These are phyloP conservation scores for Timandra comae DNA, from an alignment of 2,888 invertebrate species.

Conservation along the genomic window DNA sequence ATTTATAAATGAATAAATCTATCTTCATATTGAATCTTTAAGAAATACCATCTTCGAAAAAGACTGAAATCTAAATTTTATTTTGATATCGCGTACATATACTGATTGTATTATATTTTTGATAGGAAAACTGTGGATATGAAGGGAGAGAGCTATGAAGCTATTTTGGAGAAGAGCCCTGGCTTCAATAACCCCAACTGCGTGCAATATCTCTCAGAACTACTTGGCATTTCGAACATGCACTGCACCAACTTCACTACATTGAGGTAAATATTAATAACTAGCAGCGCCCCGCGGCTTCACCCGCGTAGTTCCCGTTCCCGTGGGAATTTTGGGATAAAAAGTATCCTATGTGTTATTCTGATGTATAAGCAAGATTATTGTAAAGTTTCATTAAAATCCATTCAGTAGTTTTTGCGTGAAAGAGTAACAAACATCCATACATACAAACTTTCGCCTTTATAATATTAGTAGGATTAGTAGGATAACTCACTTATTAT, in stretches of 20 bases:
- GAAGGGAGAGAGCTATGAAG: constrained; percentile 87
- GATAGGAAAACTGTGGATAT: constrained; percentile 86
- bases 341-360: too few species aligned
- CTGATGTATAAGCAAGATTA: too few species aligned
- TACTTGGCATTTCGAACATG: constrained; percentile 83
- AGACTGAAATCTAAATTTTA: constrained; percentile 33
- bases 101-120: constrained; percentile 34
- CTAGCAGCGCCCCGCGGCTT: too few species aligned
- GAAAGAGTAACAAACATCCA: too few species aligned
- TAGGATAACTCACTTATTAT: too few species aligned
- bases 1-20: constrained; percentile 11
- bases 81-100: constrained; percentile 23
- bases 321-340: too few species aligned
- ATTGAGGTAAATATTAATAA: constrained; percentile 85
- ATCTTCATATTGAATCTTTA: constrained; percentile 11
- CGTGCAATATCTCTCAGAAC: constrained; percentile 86
- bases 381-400: too few species aligned
- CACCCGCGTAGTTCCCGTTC: too few species aligned
- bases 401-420: too few species aligned
- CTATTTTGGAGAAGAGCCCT: constrained; percentile 87
- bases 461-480: too few species aligned
- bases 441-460: too few species aligned
- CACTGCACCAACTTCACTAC: constrained; percentile 83
- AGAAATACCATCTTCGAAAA: constrained; percentile 42
- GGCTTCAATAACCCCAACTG: constrained; percentile 94